These are phyloP conservation scores for Eupithecia subumbrata DNA, from an alignment of 2,888 invertebrate genomes.

Conservation along the genomic window DNA sequence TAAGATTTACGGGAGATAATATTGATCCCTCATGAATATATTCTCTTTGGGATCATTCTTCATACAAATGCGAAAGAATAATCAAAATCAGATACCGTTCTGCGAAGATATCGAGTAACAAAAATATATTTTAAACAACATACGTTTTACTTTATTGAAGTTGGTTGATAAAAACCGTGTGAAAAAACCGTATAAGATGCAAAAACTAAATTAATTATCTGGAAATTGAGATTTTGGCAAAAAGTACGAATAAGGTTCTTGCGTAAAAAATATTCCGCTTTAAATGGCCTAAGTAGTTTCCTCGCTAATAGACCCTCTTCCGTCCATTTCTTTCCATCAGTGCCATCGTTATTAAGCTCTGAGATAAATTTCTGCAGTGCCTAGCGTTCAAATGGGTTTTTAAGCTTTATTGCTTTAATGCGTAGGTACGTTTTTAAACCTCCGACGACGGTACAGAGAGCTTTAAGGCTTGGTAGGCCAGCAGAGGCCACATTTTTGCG, in stretches of 20 bases:
- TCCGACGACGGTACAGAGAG: not conserved
- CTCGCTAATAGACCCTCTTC: not conserved
- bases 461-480: not conserved
- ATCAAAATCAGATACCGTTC: not conserved
- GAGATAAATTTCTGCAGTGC: not conserved
- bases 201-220: not conserved
- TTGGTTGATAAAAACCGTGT: not conserved
- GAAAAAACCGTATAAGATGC: not conserved
- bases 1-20: not conserved
- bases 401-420: not conserved
- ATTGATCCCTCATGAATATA: not conserved
- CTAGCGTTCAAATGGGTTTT: not conserved
- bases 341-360: not conserved
- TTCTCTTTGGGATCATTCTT: not conserved
- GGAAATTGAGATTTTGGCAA: not conserved
- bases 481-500: too few relatives aligned
- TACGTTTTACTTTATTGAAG: not conserved
- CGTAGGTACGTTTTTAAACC: not conserved
- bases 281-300: not conserved
- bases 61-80: not conserved
- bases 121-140: not conserved
- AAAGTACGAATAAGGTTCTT: not conserved
- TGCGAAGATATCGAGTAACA: not conserved
- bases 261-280: not conserved
- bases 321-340: constrained; percentile 1